phyloP scores from a whole-genome alignment of 92 coral and sea anemone genomes.

The Umimayanthus chanpuru region DNA sequence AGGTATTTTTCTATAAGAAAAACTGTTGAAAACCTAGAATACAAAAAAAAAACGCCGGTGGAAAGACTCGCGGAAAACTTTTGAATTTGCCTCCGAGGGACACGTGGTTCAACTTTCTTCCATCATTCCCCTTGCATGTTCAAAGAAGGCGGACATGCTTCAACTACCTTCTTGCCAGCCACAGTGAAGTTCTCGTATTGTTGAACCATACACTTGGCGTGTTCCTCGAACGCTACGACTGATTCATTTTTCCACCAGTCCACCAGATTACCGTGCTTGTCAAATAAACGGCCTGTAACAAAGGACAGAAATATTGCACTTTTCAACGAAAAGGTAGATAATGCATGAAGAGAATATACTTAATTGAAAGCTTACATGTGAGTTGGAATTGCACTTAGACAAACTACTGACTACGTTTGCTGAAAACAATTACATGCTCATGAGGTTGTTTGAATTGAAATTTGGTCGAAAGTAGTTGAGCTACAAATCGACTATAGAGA shows the following conservation, averaged over 20 bases:
- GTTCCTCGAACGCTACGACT: conserved; percentile 74
- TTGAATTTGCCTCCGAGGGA: too few species aligned
- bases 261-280: conserved; percentile 89
- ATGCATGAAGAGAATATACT: not conserved
- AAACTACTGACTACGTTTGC: not conserved
- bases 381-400: not conserved
- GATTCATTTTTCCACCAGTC: conserved; percentile 98
- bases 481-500: not conserved
- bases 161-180: conserved; percentile 76
- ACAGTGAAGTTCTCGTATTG: conserved; percentile 88
- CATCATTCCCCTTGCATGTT: not conserved
- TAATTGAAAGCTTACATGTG: not conserved
- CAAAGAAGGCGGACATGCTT: not conserved
- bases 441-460: not conserved
- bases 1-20: too few species aligned
- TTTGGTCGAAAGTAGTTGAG: not conserved
- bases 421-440: not conserved
- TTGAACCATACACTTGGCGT: conserved; percentile 81
- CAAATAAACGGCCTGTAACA: conserved; percentile 77
- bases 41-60: too few species aligned
- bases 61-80: too few species aligned
- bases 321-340: not conserved
- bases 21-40: too few species aligned
- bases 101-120: not conserved
- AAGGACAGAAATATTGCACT: not conserved